phyloP scores from a whole-genome alignment of 2,113 vertebrate species.

The Nematolebias whitei region DNA sequence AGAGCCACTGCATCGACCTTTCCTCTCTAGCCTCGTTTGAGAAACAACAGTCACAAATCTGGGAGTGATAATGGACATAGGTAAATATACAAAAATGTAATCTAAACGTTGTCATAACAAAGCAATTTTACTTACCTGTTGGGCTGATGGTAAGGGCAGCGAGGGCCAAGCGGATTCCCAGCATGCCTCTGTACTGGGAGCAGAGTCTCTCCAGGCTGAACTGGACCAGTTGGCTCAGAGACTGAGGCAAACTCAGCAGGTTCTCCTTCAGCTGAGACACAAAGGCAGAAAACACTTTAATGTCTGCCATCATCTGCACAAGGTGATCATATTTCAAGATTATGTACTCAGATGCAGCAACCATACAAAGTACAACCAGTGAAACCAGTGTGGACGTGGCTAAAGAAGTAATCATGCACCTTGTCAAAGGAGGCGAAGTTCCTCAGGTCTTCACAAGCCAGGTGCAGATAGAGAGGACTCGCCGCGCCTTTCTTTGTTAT shows the following conservation, averaged over 20 bases:
- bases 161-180: constrained; percentile 76
- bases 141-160: constrained; percentile 78
- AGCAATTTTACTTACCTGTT: constrained; percentile 66
- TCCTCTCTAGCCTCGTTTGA: no score
- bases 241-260: constrained; percentile 79
- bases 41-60: no score
- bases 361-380: background rate
- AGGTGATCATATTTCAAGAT: no score
- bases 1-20: no score
- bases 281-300: background rate
- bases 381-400: background rate
- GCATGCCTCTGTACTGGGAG: constrained; percentile 71
- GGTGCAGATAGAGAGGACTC: constrained; percentile 84
- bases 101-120: background rate
- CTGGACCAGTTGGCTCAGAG: constrained; percentile 80
- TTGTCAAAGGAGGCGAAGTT: constrained; percentile 86
- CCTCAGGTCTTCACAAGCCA: constrained; percentile 87
- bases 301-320: no score
- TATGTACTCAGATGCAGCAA: background rate
- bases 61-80: no score
- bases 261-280: constrained; percentile 74
- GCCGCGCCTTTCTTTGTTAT: constrained; percentile 85
- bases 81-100: no score
- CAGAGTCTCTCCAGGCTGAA: constrained; percentile 80
- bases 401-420: constrained; percentile 61